Conservation (phyloP, 2,797 vertebrate genomes). For the Ctenopoma multispine region DNA sequence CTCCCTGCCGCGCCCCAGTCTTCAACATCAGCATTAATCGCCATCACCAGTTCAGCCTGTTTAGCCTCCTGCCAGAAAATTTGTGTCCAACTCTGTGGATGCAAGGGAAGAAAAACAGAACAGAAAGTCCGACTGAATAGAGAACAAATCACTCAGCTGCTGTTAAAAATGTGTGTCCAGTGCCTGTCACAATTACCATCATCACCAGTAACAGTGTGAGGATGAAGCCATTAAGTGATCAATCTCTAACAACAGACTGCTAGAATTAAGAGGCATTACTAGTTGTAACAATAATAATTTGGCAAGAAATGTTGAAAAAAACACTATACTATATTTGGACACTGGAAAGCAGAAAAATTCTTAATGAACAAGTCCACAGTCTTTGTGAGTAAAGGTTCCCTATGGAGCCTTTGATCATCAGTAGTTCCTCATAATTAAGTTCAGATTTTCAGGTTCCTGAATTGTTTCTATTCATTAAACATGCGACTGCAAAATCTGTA, state of each 20-base stretch:
- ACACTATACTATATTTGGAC: too few relatives aligned
- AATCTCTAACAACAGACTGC: conserved; percentile 46
- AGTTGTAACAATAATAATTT: not conserved
- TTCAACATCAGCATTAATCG: conserved; percentile 88
- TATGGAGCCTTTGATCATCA: too few relatives aligned
- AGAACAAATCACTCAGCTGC: not conserved
- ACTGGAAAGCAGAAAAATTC: too few relatives aligned
- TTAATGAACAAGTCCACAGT: too few relatives aligned
- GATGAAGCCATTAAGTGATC: conserved; percentile 17
- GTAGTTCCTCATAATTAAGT: too few relatives aligned
- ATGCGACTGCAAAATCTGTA: not conserved
- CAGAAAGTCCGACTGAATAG: conserved; percentile 10
- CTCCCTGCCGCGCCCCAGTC: conserved; percentile 86
- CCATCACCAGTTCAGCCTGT: conserved; percentile 77
- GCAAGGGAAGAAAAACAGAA: not conserved
- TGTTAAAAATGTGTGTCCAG: not conserved
- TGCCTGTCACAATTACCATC: conserved; percentile 12
- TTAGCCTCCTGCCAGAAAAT: conserved; percentile 24
- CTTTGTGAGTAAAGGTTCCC: too few relatives aligned
- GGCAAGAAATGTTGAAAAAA: too few relatives aligned
- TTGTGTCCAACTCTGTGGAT: conserved; percentile 1
- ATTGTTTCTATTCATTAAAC: not conserved
- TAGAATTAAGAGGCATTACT: conserved; percentile 2
- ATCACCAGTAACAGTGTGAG: conserved; percentile 11
- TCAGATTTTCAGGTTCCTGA: not conserved